A percentile compares a stretch with the other conserved stretches of the same genome.
Conservation (phyloP, 92 coral and sea anemone genomes). For the Pocillopora meandrina region DNA sequence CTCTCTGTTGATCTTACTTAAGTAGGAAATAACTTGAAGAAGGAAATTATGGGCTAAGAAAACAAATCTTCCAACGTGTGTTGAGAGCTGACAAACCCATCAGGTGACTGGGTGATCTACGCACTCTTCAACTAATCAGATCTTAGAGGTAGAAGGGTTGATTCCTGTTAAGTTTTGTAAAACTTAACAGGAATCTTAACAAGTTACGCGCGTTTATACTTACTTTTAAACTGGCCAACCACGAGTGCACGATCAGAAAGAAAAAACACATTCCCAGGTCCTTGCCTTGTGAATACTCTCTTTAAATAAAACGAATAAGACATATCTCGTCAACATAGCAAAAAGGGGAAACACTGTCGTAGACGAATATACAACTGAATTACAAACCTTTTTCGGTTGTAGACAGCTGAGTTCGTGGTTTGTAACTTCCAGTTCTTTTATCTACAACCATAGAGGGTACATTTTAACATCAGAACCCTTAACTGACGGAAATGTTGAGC, state of each 20-base stretch:
- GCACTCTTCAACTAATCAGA: no score
- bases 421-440: slow-evolving; percentile 27
- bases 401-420: slow-evolving; percentile 31
- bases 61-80: neutral
- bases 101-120: no score
- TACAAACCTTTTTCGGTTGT: slow-evolving; percentile 21
- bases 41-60: neutral
- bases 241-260: slow-evolving; percentile 44
- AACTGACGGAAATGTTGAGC: neutral
- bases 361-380: neutral
- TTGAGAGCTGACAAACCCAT: no score
- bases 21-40: neutral
- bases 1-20: neutral
- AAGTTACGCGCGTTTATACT: neutral
- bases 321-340: neutral
- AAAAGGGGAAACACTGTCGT: neutral
- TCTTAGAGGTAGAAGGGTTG: no score
- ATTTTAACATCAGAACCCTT: neutral
- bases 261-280: slow-evolving; percentile 59
- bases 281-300: slow-evolving; percentile 50
- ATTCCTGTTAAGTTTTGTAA: neutral
- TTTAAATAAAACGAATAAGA: neutral
- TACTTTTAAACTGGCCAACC: slow-evolving; percentile 49
- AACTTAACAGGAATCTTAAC: neutral
- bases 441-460: slow-evolving; percentile 1